Conservation (phyloP, 2,888 invertebrate genomes). For the Schrankia costaestrigalis region DNA sequence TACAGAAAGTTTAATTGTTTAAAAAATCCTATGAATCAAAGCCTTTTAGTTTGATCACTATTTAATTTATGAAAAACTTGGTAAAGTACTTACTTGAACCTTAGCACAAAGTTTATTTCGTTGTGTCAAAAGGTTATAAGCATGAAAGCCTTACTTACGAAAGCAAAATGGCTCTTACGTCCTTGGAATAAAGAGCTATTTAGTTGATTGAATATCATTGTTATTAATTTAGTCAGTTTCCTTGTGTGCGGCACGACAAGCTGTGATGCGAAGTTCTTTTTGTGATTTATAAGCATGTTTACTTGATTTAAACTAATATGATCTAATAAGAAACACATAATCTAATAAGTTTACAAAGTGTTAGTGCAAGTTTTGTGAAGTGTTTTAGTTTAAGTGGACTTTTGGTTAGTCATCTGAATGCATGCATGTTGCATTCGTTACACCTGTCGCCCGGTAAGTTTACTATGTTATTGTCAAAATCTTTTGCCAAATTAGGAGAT, state of each 20-base stretch:
- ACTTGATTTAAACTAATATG: slow-evolving; percentile 23
- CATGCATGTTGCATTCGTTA: slow-evolving; percentile 38
- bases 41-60: neutral
- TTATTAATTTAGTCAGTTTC: too few relatives aligned
- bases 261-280: slow-evolving; percentile 28
- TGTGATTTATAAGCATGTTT: slow-evolving; percentile 36
- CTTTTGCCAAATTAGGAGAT: slow-evolving; percentile 16
- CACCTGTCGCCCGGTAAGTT: slow-evolving; percentile 73
- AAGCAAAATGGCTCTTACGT: slow-evolving; percentile 23
- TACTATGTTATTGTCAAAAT: slow-evolving; percentile 27
- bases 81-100: neutral
- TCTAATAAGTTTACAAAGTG: too few relatives aligned
- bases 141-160: slow-evolving; percentile 10
- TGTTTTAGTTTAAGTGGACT: slow-evolving; percentile 32
- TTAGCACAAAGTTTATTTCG: neutral
- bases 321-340: slow-evolving; percentile 24
- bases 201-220: too few relatives aligned
- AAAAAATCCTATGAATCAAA: slow-evolving; percentile 1
- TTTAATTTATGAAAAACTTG: neutral
- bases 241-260: slow-evolving; percentile 33
- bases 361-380: too few relatives aligned
- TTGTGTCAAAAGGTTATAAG: slow-evolving; percentile 19
- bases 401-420: slow-evolving; percentile 35
- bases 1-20: too few relatives aligned
- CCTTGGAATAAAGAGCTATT: too few relatives aligned